Evolutionary conservation across 2,888 invertebrate genomes (phyloP).

Genomic region (Alloplasta piceator): DNA sequence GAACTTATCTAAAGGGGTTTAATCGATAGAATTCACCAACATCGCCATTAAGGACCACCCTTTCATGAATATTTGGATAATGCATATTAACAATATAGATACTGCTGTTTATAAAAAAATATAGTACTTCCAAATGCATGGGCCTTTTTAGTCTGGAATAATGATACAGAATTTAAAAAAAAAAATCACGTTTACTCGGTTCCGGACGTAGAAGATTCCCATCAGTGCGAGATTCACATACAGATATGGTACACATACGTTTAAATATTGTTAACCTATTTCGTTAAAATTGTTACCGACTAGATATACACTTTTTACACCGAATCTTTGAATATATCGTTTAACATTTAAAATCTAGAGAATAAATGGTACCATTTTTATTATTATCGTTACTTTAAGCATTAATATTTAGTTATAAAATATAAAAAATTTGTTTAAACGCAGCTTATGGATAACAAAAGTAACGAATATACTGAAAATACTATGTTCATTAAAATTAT

Average conservation of each 20-base stretch:
- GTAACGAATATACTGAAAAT: background rate
- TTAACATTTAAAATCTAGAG: background rate
- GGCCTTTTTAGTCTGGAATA: too few species aligned
- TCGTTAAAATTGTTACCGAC: slow-evolving; percentile 41
- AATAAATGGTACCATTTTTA: background rate
- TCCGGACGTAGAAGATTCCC: background rate
- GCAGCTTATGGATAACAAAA: background rate
- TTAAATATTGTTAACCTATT: slow-evolving; percentile 6
- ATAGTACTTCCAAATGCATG: background rate
- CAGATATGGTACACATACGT: background rate
- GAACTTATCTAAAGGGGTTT: too few species aligned
- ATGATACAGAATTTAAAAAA: too few species aligned
- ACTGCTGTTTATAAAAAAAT: slow-evolving; percentile 16
- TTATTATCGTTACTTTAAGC: background rate
- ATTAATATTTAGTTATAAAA: background rate
- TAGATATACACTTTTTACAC: slow-evolving; percentile 54
- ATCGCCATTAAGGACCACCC: too few species aligned
- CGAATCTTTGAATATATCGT: background rate
- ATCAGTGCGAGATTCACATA: background rate
- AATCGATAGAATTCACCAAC: too few species aligned
- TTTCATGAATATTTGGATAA: background rate
- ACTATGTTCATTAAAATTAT: background rate
- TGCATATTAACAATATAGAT: background rate
- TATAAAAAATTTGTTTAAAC: too few species aligned
- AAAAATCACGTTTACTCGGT: background rate